These are phyloP conservation scores for Symphodus melops DNA, from an alignment of 2,113 vertebrate genomes.

Conservation along the genomic window DNA sequence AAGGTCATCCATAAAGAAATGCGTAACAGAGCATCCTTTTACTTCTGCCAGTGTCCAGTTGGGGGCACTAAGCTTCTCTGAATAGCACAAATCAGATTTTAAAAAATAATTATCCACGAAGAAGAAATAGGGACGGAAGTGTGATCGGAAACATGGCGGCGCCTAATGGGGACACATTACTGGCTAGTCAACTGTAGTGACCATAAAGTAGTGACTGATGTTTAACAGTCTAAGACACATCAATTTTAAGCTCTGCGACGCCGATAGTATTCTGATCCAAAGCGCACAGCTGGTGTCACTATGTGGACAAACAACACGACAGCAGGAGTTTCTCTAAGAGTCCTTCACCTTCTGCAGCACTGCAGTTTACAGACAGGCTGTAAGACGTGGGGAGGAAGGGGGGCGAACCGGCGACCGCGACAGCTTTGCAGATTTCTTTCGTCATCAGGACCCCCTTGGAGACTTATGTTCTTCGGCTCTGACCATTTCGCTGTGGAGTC, in stretches of 20 bases:
- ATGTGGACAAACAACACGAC: constrained; percentile 36
- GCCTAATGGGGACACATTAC: not conserved
- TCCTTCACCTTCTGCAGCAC: not conserved
- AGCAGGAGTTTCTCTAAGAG: not conserved
- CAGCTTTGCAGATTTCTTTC: not conserved
- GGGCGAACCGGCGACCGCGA: accelerated
- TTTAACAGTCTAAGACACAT: not conserved
- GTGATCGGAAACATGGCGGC: constrained; percentile 40
- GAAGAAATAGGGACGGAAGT: constrained; percentile 26
- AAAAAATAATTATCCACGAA: constrained; percentile 1
- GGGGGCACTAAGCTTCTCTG: not conserved
- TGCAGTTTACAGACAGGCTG: accelerated
- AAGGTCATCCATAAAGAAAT: no score
- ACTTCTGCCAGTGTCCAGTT: not conserved
- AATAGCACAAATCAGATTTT: no score
- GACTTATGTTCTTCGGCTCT: constrained; percentile 92
- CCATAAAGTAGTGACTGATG: no score
- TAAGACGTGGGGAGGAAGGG: not conserved
- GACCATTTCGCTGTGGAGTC: constrained; percentile 89
- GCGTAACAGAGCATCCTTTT: no score
- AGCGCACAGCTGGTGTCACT: accelerated
- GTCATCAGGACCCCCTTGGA: constrained; percentile 84
- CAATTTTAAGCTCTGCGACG: not conserved
- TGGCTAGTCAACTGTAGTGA: not conserved
- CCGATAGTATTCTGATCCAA: not conserved